Base-by-base conservation (phyloP, 2,797 vertebrate genomes). In the Paguma larvata region DNA sequence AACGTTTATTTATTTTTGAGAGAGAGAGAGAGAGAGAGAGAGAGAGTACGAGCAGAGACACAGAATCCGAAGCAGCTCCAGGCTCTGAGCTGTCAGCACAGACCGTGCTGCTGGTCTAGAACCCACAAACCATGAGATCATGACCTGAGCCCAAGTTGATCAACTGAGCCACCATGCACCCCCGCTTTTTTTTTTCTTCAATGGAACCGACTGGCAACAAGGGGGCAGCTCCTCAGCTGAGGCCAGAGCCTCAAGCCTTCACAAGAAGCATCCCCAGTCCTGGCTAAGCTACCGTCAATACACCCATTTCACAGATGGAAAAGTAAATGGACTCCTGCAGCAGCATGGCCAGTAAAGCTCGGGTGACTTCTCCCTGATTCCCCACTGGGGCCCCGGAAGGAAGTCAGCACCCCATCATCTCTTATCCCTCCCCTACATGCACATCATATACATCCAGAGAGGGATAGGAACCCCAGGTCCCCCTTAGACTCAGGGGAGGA, bases 251-350 rank as follows among this genome's bases (percentile, higher is more conserved):
- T 68, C 67, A 38, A 8, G 15, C 73, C 94, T 89, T 56, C 79
- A 73, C 51, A 88, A 88, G 89, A 92, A 41, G 34, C 63, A 41
- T 7, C 48, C 25, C 10, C 38, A 83, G n/a, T 46, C 30, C 59
- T 48, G n/a, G 25, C 80, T 59, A 78, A 95, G 44, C 72, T 51
- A 21, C 15, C 44, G 34, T 41, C 27, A 56, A 72, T 5, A 72
- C 0, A 84, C 53, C 67, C 84, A 72, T 77, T 94, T 85, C 84
- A 91, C 51, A 84, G 79, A 92, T 13, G 16, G 77, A 44, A 95
- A 95, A 93, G 75, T 68, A 44, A 77, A 83, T 59, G 32, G 34
- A 82, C 84, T 59, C 70, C 92, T 56, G 48, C 30, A 48, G 38
- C 63, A 77, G 80, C 7, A 2, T 4, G 38, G 44, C 63, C 3